Evolutionary conservation across 2,113 vertebrate species (phyloP).

Genomic region (Hemiprocne comata): DNA sequence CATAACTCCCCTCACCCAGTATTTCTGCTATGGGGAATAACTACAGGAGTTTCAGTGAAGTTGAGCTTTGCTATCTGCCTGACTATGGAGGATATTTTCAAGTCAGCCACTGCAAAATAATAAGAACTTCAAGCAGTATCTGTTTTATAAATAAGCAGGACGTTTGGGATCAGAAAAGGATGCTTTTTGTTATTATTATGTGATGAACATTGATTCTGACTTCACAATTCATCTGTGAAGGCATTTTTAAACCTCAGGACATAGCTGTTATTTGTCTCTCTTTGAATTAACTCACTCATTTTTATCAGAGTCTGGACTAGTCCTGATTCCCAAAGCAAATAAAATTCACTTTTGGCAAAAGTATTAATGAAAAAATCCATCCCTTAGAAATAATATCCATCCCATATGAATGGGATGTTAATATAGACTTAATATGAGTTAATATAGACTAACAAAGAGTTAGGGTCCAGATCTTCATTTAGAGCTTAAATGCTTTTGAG

Average conservation of each 20-base stretch:
- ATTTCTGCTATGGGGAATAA: background rate
- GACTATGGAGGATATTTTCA: background rate
- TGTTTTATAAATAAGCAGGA: background rate
- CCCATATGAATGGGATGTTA: background rate
- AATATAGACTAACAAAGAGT: background rate
- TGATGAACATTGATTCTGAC: background rate
- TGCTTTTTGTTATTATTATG: background rate
- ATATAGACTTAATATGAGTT: background rate
- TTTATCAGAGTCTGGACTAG: background rate
- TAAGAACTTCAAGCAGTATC: background rate
- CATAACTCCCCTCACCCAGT: background rate
- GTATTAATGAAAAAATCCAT: background rate
- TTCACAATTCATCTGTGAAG: background rate
- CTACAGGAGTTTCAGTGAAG: background rate
- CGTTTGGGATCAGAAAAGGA: background rate
- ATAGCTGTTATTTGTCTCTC: background rate
- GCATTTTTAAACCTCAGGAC: background rate
- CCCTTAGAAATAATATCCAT: background rate
- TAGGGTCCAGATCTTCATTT: background rate
- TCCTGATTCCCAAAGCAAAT: background rate
- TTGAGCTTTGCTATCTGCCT: background rate
- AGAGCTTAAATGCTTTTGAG: background rate
- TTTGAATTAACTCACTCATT: background rate
- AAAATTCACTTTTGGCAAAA: background rate
- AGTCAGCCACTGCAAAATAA: background rate